Evolutionary conservation across 2,113 vertebrate genomes (phyloP), one percentile per base, ranked within the genome.

Genomic region (Rousettus leschenaultii): DNA sequence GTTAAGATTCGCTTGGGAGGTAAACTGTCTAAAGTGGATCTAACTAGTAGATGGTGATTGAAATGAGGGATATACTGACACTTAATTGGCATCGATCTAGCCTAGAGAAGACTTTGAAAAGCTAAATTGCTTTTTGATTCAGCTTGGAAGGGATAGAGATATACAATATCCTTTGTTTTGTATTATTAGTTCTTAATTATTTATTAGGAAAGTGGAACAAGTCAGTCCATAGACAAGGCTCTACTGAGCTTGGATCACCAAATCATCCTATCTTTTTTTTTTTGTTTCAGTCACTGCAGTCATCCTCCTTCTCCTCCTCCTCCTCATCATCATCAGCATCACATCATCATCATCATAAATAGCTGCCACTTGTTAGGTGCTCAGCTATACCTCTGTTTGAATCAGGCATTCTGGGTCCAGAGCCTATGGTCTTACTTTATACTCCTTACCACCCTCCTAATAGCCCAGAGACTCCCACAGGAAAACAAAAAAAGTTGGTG

Each of bases 1-100:
- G 24, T 84, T 53, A 95, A 83, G 26, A n/a, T 95, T 90, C 65
- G 91, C 57, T 89, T 15, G 80, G 80, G 71, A 88, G 24, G 28
- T 38, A 71, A n/a, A 82, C 26, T 70, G 7, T 88, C 61, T 59
- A 87, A 92, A 83, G 84, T 70, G 40, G 24, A 61, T 55, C 0
- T 2, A 77, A 40, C 30, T 71, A 43, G 70, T 92, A 63, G 79
- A 63, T 55, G 35, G 45, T 59, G 78, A 93, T 83, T 83, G 71
- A 85, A 85, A 73, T 75, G n/a, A 82, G 24, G 30, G 4, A 57
- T 75, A 43, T 2, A 43, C 51, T 71, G 35, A 71, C 35, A 51
- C 30, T 86, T 95, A 74, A 82, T 73, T 96, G 86, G 30, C 74
- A 84, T 94, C 74, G 35, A 15, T 71, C 33, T 61, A 80, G 3